Evolutionary conservation across 2,797 vertebrate species (phyloP).

Genomic region (Gallirallus australis): DNA sequence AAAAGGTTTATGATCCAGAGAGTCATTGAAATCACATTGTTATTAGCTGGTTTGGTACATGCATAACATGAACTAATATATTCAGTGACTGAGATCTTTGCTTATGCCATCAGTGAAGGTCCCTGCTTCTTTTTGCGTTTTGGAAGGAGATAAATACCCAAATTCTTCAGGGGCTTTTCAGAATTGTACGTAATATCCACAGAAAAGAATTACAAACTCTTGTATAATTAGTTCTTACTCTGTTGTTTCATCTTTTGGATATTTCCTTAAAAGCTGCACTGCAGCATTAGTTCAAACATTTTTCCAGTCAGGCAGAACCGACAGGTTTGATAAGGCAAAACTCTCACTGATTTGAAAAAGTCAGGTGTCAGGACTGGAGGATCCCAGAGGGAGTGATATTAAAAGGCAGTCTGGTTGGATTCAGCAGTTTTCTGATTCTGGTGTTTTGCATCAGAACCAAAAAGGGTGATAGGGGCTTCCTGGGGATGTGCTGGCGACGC

Average conservation of each 20-base stretch:
- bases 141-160: background rate
- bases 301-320: background rate
- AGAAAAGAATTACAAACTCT: background rate
- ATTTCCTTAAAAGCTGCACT: background rate
- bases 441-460: background rate
- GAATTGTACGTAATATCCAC: fast-evolving
- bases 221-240: background rate
- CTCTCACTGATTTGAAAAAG: background rate
- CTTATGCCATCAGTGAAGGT: background rate
- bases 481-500: background rate
- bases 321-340: background rate
- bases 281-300: background rate
- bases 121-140: background rate
- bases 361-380: background rate
- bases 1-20: background rate
- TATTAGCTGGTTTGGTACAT: background rate
- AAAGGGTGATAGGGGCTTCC: background rate
- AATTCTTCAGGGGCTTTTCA: background rate
- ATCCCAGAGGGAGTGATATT: background rate
- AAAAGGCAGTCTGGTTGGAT: background rate
- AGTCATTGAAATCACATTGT: background rate
- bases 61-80: background rate
- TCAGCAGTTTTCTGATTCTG: background rate
- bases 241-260: background rate
- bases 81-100: background rate